phyloP scores from a whole-genome alignment of 92 coral and sea anemone genomes.

The Epizoanthus ramosus region DNA sequence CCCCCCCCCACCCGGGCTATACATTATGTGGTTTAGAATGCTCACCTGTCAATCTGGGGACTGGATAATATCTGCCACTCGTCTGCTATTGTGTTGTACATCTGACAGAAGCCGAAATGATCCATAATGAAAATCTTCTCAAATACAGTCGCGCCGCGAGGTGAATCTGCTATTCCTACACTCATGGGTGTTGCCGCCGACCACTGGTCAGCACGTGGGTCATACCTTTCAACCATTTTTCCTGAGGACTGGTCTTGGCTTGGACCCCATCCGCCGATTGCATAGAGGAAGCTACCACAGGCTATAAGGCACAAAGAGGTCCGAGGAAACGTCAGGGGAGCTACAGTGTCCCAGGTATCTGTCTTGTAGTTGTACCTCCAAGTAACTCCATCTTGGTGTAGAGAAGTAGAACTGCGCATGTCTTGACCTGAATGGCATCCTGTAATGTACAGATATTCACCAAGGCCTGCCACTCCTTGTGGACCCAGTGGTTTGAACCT shows the following conservation, averaged over 20 bases:
- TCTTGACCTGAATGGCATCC: neutral
- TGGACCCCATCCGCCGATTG: slow-evolving; percentile 19
- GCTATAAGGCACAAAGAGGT: slow-evolving; percentile 2
- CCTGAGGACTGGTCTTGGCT: neutral
- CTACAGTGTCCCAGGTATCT: slow-evolving; percentile 27
- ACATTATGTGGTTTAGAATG: no score
- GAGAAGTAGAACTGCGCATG: neutral
- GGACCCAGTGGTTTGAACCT: neutral
- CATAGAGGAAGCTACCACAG: slow-evolving; percentile 10
- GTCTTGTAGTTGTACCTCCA: slow-evolving; percentile 20
- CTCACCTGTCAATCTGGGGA: slow-evolving; percentile 10
- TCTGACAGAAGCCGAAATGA: slow-evolving; percentile 9
- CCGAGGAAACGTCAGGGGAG: slow-evolving; percentile 14
- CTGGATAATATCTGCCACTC: slow-evolving; percentile 11
- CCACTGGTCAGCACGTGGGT: slow-evolving; percentile 18
- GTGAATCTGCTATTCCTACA: neutral
- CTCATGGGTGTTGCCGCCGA: slow-evolving; percentile 3
- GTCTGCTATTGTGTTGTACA: slow-evolving; percentile 19
- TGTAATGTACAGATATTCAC: neutral
- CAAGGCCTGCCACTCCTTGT: slow-evolving; percentile 14
- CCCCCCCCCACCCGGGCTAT: no score
- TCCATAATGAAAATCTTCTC: slow-evolving; percentile 10
- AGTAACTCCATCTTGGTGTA: neutral
- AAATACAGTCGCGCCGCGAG: neutral
- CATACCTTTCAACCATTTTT: slow-evolving; percentile 12